Evolutionary conservation across 2,113 vertebrate genomes (phyloP).

Genomic region (Crypturellus undulatus): DNA sequence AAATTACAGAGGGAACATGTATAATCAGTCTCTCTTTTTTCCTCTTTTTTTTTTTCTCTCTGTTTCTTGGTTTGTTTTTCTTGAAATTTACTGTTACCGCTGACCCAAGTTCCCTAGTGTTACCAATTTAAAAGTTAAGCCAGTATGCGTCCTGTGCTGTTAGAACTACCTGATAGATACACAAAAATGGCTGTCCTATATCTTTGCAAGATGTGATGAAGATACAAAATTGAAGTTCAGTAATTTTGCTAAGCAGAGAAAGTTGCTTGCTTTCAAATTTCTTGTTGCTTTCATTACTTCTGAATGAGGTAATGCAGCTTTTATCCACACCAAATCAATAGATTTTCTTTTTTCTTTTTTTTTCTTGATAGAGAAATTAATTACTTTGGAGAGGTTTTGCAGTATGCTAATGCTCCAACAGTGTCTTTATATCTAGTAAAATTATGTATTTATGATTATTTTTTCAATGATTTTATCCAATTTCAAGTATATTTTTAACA

Average conservation of each 20-base stretch:
- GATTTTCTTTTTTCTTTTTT: background rate
- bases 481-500: background rate
- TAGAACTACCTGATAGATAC: accelerated
- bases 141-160: background rate
- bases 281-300: constrained; percentile 34
- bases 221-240: background rate
- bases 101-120: background rate
- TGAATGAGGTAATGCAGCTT: constrained; percentile 46
- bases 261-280: constrained; percentile 3
- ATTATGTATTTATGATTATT: background rate
- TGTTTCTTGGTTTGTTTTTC: background rate
- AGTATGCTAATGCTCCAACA: background rate
- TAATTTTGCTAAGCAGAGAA: background rate
- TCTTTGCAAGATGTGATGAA: background rate
- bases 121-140: background rate
- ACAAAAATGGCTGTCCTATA: background rate
- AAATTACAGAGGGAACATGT: background rate
- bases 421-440: background rate
- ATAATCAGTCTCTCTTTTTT: background rate
- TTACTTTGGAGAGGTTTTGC: background rate
- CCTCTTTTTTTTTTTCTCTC: no score
- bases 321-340: background rate
- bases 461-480: background rate
- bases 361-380: background rate
- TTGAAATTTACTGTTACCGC: background rate